Evolutionary conservation across 2,888 invertebrate species (phyloP).

Genomic region (Arenicola marina): DNA sequence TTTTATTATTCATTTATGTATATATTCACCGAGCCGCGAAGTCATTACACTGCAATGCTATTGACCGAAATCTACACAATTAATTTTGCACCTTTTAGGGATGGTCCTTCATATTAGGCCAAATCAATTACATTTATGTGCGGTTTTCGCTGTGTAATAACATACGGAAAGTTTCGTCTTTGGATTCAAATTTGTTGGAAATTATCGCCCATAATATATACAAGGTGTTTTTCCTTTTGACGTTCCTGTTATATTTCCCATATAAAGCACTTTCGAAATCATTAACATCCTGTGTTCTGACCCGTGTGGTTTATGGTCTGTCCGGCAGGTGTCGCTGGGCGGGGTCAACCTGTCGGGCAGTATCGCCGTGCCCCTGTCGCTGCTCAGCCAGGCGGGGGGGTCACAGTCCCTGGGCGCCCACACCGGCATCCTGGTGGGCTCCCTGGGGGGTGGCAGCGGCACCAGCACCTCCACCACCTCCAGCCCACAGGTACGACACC

Average conservation of each 20-base stretch:
- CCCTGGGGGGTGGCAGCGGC: constrained; percentile 33
- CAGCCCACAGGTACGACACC: constrained; percentile 4
- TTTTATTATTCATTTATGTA: background rate
- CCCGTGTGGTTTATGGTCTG: background rate
- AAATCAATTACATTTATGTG: background rate
- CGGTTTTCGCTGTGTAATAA: background rate
- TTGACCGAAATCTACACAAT: too few relatives aligned
- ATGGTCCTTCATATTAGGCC: background rate
- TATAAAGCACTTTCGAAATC: background rate
- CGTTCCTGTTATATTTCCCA: background rate
- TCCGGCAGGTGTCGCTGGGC: constrained; percentile 70
- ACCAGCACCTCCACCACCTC: constrained; percentile 6
- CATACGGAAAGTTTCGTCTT: too few relatives aligned
- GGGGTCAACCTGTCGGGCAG: constrained; percentile 66
- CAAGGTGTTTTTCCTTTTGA: background rate
- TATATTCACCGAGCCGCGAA: too few relatives aligned
- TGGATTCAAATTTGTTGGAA: too few relatives aligned
- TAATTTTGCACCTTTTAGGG: too few relatives aligned
- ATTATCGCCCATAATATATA: background rate
- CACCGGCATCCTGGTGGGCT: constrained; percentile 47
- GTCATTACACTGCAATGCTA: too few relatives aligned
- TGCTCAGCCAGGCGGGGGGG: constrained; percentile 50
- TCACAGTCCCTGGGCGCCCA: constrained; percentile 46
- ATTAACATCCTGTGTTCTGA: background rate
- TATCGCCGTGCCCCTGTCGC: constrained; percentile 79